Evolutionary conservation across 2,113 vertebrate species (phyloP).

Genomic region (Redunca redunca): DNA sequence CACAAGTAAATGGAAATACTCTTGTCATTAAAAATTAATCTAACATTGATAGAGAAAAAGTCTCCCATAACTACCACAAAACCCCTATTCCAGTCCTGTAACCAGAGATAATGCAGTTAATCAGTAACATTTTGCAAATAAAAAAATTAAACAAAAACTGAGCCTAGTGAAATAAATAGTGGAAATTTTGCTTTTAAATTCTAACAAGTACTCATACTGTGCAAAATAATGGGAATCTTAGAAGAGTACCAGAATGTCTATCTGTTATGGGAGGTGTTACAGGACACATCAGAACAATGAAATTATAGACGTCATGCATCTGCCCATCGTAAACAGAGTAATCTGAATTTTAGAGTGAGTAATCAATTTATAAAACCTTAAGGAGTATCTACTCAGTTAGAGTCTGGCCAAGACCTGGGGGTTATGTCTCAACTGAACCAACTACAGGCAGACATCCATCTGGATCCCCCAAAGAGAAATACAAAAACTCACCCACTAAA

Average conservation of each 20-base stretch:
- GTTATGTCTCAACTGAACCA: not conserved
- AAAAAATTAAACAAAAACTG: not conserved
- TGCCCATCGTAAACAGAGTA: not conserved
- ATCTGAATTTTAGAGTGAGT: not conserved
- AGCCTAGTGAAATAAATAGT: conserved; percentile 1
- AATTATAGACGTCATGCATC: not conserved
- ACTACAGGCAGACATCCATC: not conserved
- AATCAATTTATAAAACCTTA: not conserved
- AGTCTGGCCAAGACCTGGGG: not conserved
- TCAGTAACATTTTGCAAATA: not conserved
- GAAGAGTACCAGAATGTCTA: not conserved
- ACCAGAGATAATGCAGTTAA: not conserved
- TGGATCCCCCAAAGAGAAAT: not conserved
- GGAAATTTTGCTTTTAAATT: not conserved
- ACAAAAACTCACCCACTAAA: not conserved
- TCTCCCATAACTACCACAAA: not conserved
- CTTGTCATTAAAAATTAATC: not conserved
- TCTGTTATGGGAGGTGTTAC: not conserved
- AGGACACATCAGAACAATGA: not conserved
- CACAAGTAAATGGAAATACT: not conserved
- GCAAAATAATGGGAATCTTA: not conserved
- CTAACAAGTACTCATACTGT: not conserved
- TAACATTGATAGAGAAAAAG: not conserved
- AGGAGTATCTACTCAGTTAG: not conserved
- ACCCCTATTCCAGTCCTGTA: not conserved